Base-by-base conservation (phyloP, 1,140 invertebrate species). In the Anadara kagoshimensis region DNA sequence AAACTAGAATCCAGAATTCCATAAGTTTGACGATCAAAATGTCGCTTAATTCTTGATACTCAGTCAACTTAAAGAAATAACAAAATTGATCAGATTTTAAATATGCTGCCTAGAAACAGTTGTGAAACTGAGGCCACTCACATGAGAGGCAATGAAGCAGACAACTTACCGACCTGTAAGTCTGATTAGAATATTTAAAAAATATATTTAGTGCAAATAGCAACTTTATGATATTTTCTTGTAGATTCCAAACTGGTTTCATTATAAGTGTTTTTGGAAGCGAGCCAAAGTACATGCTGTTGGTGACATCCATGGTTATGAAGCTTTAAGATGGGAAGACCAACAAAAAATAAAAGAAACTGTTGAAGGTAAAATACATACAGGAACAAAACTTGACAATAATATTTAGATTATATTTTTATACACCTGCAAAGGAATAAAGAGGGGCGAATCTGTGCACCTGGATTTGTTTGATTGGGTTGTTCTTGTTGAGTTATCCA, bases 181-280 rank as follows among this genome's bases (percentile, higher is more conserved):
- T 47, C 8, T 47, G 16, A 47, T 10, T 47, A 16, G 16, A 47
- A 16, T 10, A 10, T 47, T 47, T 8, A 18, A 18, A 14, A 49
- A 49, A 18, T 49, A 10, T 47, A 47, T 16, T 18, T 49, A 10
- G 4, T 18, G 47, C 3, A 18, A 49, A 18, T 49, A n/a, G 10
- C n/a, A 49, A 3, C 1, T n/a, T 2, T 18, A 49, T 49, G 47
- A n/a, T 3, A 36, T 49, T 49, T 18, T 49, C 62, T 73, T 91
- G 44, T 56, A 89, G 87, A 81, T 89, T 56, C 86, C 95, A 1
- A 93, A 94, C 75, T 99, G 97, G 97, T 95, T 94, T 88, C 97
- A 99, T 90, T 91, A 92, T 68, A 90, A 91, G 3, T 99, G 97
- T 86, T 98, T 99, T 87, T 98, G 98, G 90, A 67, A 87, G 63